Conservation (phyloP, 2,888 invertebrate genomes). For the Cosmorhoe ocellata region DNA sequence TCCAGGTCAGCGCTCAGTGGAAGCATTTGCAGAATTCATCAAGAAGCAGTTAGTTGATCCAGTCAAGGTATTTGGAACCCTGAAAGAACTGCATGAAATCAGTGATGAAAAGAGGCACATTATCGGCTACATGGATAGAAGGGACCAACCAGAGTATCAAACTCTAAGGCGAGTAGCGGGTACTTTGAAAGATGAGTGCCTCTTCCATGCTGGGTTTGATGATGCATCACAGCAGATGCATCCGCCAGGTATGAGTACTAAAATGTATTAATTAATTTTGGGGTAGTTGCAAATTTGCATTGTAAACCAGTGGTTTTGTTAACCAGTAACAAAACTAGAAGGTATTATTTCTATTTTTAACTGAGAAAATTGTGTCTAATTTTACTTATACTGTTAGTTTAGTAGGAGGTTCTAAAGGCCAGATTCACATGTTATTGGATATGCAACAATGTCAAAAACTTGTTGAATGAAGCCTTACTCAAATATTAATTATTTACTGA, state of each 20-base stretch:
- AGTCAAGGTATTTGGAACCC: slow-evolving; percentile 88
- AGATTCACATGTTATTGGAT: too few relatives aligned
- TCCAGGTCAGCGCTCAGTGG: slow-evolving; percentile 89
- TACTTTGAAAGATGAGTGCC: slow-evolving; percentile 96
- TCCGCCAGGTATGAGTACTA: slow-evolving; percentile 84
- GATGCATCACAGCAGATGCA: slow-evolving; percentile 92
- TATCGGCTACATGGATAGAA: slow-evolving; percentile 93
- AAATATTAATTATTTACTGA: neutral
- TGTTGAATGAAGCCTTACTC: neutral
- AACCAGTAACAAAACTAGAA: too few relatives aligned
- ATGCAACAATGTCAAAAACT: neutral
- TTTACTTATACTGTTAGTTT: too few relatives aligned
- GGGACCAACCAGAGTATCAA: slow-evolving; percentile 91
- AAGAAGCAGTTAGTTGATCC: slow-evolving; percentile 94
- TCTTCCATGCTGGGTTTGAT: slow-evolving; percentile 96
- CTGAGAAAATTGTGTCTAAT: too few relatives aligned
- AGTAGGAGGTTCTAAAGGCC: too few relatives aligned
- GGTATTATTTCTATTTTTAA: too few relatives aligned
- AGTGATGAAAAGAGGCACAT: slow-evolving; percentile 93
- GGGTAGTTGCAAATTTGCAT: too few relatives aligned
- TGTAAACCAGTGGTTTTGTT: too few relatives aligned
- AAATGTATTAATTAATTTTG: too few relatives aligned
- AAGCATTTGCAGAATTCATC: slow-evolving; percentile 94
- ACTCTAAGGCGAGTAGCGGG: slow-evolving; percentile 91
- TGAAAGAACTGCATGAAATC: slow-evolving; percentile 88